Conservation (phyloP, 2,888 invertebrate species). For the Hydriomena furcata region DNA sequence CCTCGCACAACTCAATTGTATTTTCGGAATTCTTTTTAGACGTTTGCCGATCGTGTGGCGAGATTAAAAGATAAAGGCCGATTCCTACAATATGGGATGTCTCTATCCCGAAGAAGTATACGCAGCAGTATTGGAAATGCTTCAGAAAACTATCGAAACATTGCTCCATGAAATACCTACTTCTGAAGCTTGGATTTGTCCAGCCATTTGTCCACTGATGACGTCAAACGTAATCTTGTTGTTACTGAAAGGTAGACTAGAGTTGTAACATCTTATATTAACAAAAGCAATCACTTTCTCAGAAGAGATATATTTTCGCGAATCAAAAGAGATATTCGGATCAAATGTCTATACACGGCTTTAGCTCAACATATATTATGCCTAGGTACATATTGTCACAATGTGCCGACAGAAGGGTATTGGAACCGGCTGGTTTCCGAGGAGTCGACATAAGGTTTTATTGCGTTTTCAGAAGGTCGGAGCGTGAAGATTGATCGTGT, state of each 20-base stretch:
- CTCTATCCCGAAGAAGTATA: neutral
- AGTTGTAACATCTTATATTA: too few species aligned
- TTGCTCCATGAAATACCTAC: too few species aligned
- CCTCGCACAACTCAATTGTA: conserved; percentile 46
- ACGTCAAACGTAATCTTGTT: too few species aligned
- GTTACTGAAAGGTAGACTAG: too few species aligned
- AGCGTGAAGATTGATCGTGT: too few species aligned
- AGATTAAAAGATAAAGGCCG: conserved; percentile 10
- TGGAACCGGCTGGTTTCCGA: neutral
- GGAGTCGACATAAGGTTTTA: neutral
- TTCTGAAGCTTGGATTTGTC: neutral
- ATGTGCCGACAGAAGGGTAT: conserved; percentile 1
- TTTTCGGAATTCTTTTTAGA: conserved; percentile 30
- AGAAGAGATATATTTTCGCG: too few species aligned
- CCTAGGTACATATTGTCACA: neutral
- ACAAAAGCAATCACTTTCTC: too few species aligned
- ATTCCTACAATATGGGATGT: conserved; percentile 4
- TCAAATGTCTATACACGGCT: too few species aligned
- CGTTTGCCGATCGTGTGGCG: conserved; percentile 11
- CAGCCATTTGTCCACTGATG: too few species aligned
- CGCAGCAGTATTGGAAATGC: too few species aligned
- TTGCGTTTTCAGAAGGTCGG: neutral
- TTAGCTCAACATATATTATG: neutral
- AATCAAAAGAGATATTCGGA: neutral
- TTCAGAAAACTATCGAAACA: too few species aligned